A percentile compares a stretch with the other conserved stretches of the same genome.
Evolutionary conservation across 2,797 vertebrate genomes (phyloP).

Genomic region (Thamnophis elegans): DNA sequence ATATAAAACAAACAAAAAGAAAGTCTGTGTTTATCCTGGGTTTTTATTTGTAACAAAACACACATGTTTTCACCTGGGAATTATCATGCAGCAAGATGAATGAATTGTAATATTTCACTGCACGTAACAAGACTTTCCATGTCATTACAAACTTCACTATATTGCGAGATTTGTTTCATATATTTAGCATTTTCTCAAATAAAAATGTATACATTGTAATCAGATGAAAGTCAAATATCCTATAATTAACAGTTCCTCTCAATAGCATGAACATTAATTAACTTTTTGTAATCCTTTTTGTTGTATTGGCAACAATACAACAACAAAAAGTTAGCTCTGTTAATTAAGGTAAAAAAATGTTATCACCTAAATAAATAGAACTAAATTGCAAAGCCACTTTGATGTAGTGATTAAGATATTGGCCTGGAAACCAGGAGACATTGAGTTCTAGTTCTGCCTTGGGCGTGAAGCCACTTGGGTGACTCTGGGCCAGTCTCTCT

Average conservation of each 20-base stretch:
- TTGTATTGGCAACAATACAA: not conserved
- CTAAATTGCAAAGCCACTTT: too few relatives aligned
- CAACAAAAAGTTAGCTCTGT: not conserved
- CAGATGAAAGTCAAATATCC: not conserved
- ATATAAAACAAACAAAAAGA: not conserved
- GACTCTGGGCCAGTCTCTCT: too few relatives aligned
- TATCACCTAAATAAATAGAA: not conserved
- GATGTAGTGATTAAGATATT: too few relatives aligned
- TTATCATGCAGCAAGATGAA: not conserved
- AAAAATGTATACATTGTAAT: not conserved
- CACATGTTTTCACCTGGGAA: not conserved
- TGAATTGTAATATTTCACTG: not conserved
- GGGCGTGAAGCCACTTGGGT: too few relatives aligned
- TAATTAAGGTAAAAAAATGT: not conserved
- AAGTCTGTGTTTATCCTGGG: not conserved
- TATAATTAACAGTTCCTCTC: not conserved
- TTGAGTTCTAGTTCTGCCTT: too few relatives aligned
- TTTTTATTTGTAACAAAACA: not conserved
- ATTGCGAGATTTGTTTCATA: not conserved
- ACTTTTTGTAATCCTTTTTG: slow-evolving; percentile 13
- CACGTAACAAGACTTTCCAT: not conserved
- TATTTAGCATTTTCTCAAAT: not conserved
- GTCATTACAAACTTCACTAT: not conserved
- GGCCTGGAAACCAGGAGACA: too few relatives aligned
- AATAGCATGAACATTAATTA: not conserved